Conservation (phyloP, 2,888 invertebrate species). For the Schrankia costaestrigalis region DNA sequence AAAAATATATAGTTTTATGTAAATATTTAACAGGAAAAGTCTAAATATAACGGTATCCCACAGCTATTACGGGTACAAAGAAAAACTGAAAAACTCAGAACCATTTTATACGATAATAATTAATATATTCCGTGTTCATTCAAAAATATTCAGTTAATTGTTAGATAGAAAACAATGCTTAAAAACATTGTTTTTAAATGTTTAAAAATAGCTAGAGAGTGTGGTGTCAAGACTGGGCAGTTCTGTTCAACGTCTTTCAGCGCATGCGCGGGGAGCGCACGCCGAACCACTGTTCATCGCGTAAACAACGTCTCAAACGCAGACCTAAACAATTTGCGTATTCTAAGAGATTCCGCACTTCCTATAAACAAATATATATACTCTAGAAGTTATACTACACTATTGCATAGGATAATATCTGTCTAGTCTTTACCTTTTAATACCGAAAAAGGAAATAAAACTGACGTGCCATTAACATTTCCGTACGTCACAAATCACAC, state of each 20-base stretch:
- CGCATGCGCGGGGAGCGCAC: constrained; percentile 38
- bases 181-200: constrained; percentile 30
- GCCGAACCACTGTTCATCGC: constrained; percentile 37
- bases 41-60: too few relatives aligned
- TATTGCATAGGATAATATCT: background rate
- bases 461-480: constrained; percentile 73
- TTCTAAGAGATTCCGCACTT: constrained; percentile 50
- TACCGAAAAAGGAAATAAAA: constrained; percentile 56
- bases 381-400: background rate
- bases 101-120: too few relatives aligned
- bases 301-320: constrained; percentile 60
- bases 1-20: too few relatives aligned
- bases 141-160: background rate
- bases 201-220: constrained; percentile 56
- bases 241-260: constrained; percentile 66
- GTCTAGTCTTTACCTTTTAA: constrained; percentile 13
- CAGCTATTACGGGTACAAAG: too few relatives aligned
- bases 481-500: constrained; percentile 80
- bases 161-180: constrained; percentile 37
- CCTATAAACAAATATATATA: constrained; percentile 21
- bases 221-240: constrained; percentile 67
- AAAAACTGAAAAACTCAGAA: too few relatives aligned
- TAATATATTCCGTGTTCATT: too few relatives aligned
- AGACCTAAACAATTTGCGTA: constrained; percentile 60
- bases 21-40: too few relatives aligned